A percentile compares a stretch with the other conserved stretches of the same genome.
phyloP scores from a whole-genome alignment of 2,797 vertebrate species.

The Delichon dasypus region DNA sequence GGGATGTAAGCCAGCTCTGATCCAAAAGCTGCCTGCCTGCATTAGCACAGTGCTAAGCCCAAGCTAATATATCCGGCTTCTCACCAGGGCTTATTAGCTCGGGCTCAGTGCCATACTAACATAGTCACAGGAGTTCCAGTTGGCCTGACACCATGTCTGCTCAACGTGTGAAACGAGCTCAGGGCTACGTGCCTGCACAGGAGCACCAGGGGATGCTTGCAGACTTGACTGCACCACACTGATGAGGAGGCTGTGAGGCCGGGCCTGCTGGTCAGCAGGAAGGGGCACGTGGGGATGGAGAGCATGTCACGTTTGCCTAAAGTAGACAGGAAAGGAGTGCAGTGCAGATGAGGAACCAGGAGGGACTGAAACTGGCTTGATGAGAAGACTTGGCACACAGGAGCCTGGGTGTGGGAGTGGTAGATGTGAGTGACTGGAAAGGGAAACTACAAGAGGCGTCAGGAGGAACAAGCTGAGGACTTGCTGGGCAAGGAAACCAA shows the following conservation, averaged over 20 bases:
- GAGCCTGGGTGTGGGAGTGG: conserved; percentile 1
- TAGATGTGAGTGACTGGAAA: conserved; percentile 35
- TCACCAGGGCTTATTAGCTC: conserved; percentile 69
- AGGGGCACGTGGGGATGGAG: not conserved
- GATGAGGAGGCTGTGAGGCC: not conserved
- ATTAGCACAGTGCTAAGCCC: conserved; percentile 68
- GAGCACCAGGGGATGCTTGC: not conserved
- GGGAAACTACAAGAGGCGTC: conserved; percentile 12
- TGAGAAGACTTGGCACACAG: not conserved
- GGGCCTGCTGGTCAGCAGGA: not conserved
- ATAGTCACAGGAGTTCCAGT: conserved; percentile 53
- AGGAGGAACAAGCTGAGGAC: conserved; percentile 24
- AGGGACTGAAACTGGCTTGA: conserved; percentile 29
- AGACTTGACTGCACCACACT: not conserved
- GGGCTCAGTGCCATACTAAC: conserved; percentile 64
- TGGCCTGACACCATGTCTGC: conserved; percentile 46
- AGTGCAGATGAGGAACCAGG: not conserved
- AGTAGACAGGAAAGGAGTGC: not conserved
- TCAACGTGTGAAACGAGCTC: not conserved
- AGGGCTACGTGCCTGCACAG: not conserved
- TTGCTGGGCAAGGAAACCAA: not conserved
- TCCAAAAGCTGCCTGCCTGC: conserved; percentile 71
- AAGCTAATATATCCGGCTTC: conserved; percentile 73
- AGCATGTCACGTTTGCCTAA: rapidly evolving
- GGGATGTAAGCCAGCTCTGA: conserved; percentile 69